Percentiles rank a stretch among this genome's conserved stretches.
phyloP scores from a whole-genome alignment of 2,888 invertebrate genomes.

The Polydrusus pterygomalis region DNA sequence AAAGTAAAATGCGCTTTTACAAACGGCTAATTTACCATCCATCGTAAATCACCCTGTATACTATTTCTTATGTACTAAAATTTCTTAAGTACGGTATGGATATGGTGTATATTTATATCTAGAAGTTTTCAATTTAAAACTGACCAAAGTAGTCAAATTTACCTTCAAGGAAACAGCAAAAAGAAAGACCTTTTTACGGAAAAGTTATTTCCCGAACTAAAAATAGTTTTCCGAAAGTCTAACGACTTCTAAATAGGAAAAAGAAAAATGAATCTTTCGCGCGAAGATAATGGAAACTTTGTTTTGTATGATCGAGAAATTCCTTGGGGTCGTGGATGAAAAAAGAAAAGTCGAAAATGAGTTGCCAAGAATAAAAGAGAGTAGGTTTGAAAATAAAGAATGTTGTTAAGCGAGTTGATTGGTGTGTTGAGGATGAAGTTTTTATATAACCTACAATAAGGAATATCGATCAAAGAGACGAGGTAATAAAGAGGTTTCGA shows the following conservation, averaged over 20 bases:
- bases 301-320: constrained; percentile 61
- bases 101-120: too few species aligned
- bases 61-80: too few species aligned
- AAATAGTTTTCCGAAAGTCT: constrained; percentile 53
- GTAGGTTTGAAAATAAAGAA: constrained; percentile 60
- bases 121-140: constrained; percentile 1
- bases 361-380: constrained; percentile 60
- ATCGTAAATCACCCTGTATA: too few species aligned
- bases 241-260: constrained; percentile 53
- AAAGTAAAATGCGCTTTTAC: too few species aligned
- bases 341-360: constrained; percentile 60
- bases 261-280: constrained; percentile 51
- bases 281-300: constrained; percentile 63
- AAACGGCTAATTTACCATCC: too few species aligned
- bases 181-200: constrained; percentile 18
- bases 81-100: too few species aligned
- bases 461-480: constrained; percentile 4
- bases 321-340: constrained; percentile 59
- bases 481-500: neutral
- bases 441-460: constrained; percentile 43
- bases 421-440: constrained; percentile 60
- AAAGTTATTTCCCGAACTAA: constrained; percentile 42
- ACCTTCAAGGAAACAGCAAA: neutral
- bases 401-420: constrained; percentile 61
- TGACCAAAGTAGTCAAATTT: constrained; percentile 15